Conservation (phyloP, 2,113 vertebrate species). For the Megalops atlanticus region DNA sequence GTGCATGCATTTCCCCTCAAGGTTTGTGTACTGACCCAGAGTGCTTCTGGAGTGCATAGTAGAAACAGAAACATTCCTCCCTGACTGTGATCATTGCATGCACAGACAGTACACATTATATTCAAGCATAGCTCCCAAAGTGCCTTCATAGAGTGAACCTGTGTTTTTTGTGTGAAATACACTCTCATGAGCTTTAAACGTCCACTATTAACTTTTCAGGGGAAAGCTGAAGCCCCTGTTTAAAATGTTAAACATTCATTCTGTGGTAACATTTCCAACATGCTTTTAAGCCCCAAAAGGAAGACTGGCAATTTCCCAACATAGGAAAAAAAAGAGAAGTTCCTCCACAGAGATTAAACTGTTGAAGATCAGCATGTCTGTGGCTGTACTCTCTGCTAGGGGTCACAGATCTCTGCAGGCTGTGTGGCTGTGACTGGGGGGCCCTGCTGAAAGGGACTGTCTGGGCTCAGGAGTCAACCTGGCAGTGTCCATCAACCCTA, state of each 20-base stretch:
- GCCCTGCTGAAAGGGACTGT: neutral
- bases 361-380: neutral
- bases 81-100: too few species aligned
- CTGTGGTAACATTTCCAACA: too few species aligned
- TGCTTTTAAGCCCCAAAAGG: neutral
- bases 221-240: neutral
- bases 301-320: neutral
- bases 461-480: neutral
- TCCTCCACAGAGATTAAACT: neutral
- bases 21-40: too few species aligned
- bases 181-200: neutral
- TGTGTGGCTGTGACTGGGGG: neutral
- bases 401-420: neutral
- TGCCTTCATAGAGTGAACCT: too few species aligned
- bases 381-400: neutral
- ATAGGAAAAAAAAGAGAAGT: neutral
- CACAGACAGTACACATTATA: too few species aligned
- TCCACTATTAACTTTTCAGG: neutral
- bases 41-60: too few species aligned
- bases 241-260: too few species aligned
- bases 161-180: too few species aligned
- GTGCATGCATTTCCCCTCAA: too few species aligned
- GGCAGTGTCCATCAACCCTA: constrained; percentile 14
- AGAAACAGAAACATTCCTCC: too few species aligned
- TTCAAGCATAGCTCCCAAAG: too few species aligned